Base-by-base conservation (phyloP, 2,797 vertebrate species). In the Sebastes oblongus region DNA sequence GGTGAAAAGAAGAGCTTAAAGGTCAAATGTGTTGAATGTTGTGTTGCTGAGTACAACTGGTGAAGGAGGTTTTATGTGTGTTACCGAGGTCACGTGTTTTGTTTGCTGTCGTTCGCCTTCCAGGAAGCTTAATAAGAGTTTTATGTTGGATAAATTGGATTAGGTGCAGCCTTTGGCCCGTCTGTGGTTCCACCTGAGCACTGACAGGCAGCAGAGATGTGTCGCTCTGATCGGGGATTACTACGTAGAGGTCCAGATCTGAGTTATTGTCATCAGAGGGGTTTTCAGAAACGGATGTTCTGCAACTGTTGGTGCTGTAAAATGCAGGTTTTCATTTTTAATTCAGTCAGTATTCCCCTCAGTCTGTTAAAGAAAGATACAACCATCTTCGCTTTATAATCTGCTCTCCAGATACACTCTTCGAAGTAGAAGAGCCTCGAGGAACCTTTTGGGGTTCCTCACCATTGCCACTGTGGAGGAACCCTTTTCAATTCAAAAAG, bases 131-230 rank as follows among this genome's bases (percentile, higher is more conserved):
- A 59, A 72, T 27, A 2, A 3, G 25, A 66, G 2, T 74, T 81
- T 89, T 54, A 87, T 56, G 61, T 56, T 46, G 1, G 4, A 73
- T 20, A 39, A 68, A 78, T 70, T 55, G 22, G 54, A 75, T 89
- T 32, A 72, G 22, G 72, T 64, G 29, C 9, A 46, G 79, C 42
- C 32, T 75, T 72, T 1, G n/a, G 66, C 22, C 39, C 11, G 0
- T 0, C 39, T 46, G 39, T 8, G 32, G 24, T 2, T 70, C 68
- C 55, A 69, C 61, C 62, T 61, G 72, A 78, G 25, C 50, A 36
- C 1, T 14, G 50, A 52, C 39, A 3, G 56, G 11, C 58, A 29
- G 62, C 66, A 46, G 62, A 46, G 62, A 50, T 55, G 29, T 42
- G 42, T 50, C 5, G 0, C 42, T 56, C 25, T 29, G 7, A 58